Evolutionary conservation across 2,888 invertebrate species (phyloP).

Genomic region (Nebria brevicollis): DNA sequence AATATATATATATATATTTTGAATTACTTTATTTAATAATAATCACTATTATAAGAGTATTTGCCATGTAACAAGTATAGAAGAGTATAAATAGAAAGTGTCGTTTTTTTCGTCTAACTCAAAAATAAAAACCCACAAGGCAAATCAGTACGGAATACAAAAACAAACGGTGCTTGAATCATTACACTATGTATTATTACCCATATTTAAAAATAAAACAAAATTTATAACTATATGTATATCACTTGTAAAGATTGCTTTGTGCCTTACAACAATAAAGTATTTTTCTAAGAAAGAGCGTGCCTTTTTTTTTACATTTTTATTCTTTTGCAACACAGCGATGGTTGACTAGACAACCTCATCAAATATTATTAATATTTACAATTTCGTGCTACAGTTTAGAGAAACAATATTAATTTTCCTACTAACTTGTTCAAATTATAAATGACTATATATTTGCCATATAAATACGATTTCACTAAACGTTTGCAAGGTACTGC

Average conservation of each 20-base stretch:
- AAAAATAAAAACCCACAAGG: conserved; percentile 23
- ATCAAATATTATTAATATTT: conserved; percentile 6
- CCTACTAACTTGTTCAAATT: no score
- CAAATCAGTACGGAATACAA: conserved; percentile 9
- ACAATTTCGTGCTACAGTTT: not conserved
- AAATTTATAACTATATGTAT: not conserved
- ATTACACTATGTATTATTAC: not conserved
- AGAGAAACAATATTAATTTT: not conserved
- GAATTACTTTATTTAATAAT: conserved; percentile 43
- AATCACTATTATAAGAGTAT: conserved; percentile 39
- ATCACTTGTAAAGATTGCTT: conserved; percentile 37
- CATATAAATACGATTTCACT: not conserved
- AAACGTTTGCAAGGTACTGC: not conserved
- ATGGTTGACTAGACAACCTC: conserved; percentile 45
- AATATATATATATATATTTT: conserved; percentile 3
- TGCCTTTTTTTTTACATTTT: conserved; percentile 20
- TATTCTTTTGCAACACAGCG: conserved; percentile 37
- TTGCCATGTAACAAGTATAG: conserved; percentile 40
- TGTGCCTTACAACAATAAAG: conserved; percentile 41
- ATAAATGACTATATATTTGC: not conserved
- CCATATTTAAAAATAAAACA: not conserved
- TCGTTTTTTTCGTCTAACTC: conserved; percentile 19
- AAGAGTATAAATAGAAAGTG: conserved; percentile 40
- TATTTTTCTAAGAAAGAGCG: conserved; percentile 37
- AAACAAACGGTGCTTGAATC: conserved; percentile 17